Evolutionary conservation across 2,113 vertebrate species (phyloP).

Genomic region (Ovibos moschatus): DNA sequence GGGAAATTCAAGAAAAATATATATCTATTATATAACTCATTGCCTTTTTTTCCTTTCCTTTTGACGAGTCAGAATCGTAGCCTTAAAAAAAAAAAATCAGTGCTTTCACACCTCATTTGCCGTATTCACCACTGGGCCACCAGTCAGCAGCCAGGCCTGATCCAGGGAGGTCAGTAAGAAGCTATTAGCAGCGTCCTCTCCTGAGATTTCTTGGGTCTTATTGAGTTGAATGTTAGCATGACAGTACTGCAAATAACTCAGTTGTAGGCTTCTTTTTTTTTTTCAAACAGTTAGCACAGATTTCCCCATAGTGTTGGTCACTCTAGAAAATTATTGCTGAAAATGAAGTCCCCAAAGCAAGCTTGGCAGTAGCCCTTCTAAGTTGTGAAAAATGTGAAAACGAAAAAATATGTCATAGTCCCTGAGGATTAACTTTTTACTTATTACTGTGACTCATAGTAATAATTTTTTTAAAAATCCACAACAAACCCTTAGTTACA

Average conservation of each 20-base stretch:
- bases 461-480: slow-evolving; percentile 41
- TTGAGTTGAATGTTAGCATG: slow-evolving; percentile 87
- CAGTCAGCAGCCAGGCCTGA: slow-evolving; percentile 77
- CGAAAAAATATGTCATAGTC: slow-evolving; percentile 68
- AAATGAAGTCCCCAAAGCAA: slow-evolving; percentile 82
- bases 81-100: slow-evolving; percentile 78
- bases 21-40: slow-evolving; percentile 81
- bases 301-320: slow-evolving; percentile 89
- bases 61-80: slow-evolving; percentile 77
- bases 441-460: slow-evolving; percentile 52
- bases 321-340: slow-evolving; percentile 84
- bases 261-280: slow-evolving; percentile 75
- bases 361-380: slow-evolving; percentile 73
- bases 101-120: slow-evolving; percentile 87
- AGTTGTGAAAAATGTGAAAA: slow-evolving; percentile 68
- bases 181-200: slow-evolving; percentile 86
- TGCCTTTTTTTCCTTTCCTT: slow-evolving; percentile 50
- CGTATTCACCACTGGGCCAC: slow-evolving; percentile 80
- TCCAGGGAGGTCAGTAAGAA: slow-evolving; percentile 84
- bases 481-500: background rate
- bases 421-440: slow-evolving; percentile 36
- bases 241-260: slow-evolving; percentile 86
- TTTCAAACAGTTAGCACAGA: slow-evolving; percentile 83
- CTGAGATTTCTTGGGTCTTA: slow-evolving; percentile 84
- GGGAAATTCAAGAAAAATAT: slow-evolving; percentile 79